Evolutionary conservation across 2,888 invertebrate genomes (phyloP), one percentile per base, ranked within the genome.

Genomic region (Chloroclysta siterata): DNA sequence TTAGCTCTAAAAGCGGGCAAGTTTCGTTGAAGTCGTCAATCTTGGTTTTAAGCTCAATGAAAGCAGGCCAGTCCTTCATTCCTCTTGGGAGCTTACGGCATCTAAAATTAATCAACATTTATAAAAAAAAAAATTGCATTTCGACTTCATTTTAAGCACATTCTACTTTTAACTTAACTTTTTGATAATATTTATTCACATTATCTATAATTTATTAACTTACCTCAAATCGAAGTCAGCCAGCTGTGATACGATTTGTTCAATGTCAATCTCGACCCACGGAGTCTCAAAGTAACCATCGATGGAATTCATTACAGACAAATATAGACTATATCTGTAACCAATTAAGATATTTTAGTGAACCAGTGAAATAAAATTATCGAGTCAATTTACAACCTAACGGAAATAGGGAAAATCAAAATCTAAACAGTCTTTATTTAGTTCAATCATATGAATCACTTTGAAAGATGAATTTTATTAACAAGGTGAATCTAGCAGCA

Each of bases 11-110:
- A 39, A 98, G 81, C 0, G 98, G 98, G 79, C 97, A 97, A 8
- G 96, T 96, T 83, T 98, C 96, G 80, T 96, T 97, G 82, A 98
- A 98, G 80, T 98, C 97, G 73, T 98, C 98, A 66, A 98, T 97
- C 88, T 97, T 98, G 69, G 95, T 95, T 80, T 97, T 98, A 63
- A 98, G 85, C 72, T 97, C 97, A 57, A 96, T 94, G 79, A 93
- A 98, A 0, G 98, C 98, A 0, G 97, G 97, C 98, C 98, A 98
- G 58, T 97, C 96, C 79, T 96, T 96, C 95, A 98, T 95, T 0
- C 94, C 97, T 83, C 95, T 96, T 0, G 98, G 98, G 54, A 98
- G 88, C 80, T 96, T 96, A 22, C 97, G 95, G 79, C 97, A 98
- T 78, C 97, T 96, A 28, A 44, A 39, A 55, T 54, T 15, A 3